Evolutionary conservation across 2,113 vertebrate species (phyloP), one percentile per base, ranked within the genome.

Genomic region (Alouatta palliata): DNA sequence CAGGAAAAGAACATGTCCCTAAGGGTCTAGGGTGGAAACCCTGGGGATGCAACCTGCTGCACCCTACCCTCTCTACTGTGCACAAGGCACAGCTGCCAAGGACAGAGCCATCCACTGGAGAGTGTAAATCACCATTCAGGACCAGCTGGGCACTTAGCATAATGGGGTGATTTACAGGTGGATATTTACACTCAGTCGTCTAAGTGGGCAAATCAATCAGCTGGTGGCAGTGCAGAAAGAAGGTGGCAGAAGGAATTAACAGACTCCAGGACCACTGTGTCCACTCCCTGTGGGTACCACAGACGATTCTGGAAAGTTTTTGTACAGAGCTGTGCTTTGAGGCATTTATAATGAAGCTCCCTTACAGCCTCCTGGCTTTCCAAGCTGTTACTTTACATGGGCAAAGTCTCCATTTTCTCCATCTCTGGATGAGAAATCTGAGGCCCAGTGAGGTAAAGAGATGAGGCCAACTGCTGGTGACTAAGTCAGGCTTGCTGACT

Each of bases 141-240:
- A 71, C 80, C n/a, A 35, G 35, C 68, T 76, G 75, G 94, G 92
- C 97, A 98, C 98, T 98, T 97, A 98, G 81, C 54, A 47, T 96
- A 97, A 98, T 98, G 97, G 98, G 97, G 85, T 97, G 97, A 98
- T 98, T 95, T 89, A 95, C 84, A 96, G 87, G 54, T 43, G 45
- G 79, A 96, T 98, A 98, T 98, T 98, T 98, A 98, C 40, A 76
- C 54, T 87, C 85, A n/a, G 54, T 43, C 84, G 43, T 96, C 82
- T 81, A 91, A 95, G n/a, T 66, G 92, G 95, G 43, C 81, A 96
- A 96, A 98, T 98, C 94, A 97, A 97, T 98, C 96, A 96, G 79
- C 17, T 8, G 9, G 37, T 27, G 56, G 43, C 37, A 47, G 56
- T 32, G 27, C 17, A 90, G 87, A 87, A 45, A 66, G 87, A 70